Evolutionary conservation across 1,140 invertebrate genomes (phyloP), one percentile per base, ranked within the genome.

Genomic region (Plodia interpunctella): DNA sequence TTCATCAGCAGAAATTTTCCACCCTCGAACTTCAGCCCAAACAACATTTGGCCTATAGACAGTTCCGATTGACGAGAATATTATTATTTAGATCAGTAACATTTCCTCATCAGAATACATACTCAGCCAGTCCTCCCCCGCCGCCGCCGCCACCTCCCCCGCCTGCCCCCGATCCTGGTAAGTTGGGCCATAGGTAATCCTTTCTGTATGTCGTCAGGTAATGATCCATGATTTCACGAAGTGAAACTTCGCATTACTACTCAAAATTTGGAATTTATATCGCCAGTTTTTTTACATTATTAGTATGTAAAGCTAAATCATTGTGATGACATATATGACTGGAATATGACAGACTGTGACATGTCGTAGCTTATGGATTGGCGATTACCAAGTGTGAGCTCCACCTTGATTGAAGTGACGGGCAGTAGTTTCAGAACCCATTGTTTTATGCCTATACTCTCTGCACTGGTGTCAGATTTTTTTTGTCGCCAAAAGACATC

Each of bases 111-210:
- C 1, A 0, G 2, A 17, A 52, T 57, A 61, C 69, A 74, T 72
- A 89, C 83, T 87, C 90, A 17, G 84, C 71, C 13, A 75, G 0
- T 72, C 83, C 70, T 71, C 76, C 63, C 15, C 30, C 11, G 30
- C 10, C 32, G 59, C 0, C 59, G 62, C 0, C 60, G 71, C 83
- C 70, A 70, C 76, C 65, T 17, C 59, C 67, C 18, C 57, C 60
- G 9, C 21, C 62, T 0, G 56, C 66, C 0, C 61, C 54, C 1
- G 66, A 54, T 0, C 71, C 68, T 2, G 83, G 78, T 13, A 83
- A 62, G 35, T 91, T 90, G 0, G 92, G 92, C 91, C 91, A 92
- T 8, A 91, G 61, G 57, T 92, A 93, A 68, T 92, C 92, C 64
- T 91, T 91, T 38, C 89, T 79, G 66, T 92, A 92, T 3, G 90